Base-by-base conservation (phyloP, 2,888 invertebrate genomes). In the Rotaria socialis region DNA sequence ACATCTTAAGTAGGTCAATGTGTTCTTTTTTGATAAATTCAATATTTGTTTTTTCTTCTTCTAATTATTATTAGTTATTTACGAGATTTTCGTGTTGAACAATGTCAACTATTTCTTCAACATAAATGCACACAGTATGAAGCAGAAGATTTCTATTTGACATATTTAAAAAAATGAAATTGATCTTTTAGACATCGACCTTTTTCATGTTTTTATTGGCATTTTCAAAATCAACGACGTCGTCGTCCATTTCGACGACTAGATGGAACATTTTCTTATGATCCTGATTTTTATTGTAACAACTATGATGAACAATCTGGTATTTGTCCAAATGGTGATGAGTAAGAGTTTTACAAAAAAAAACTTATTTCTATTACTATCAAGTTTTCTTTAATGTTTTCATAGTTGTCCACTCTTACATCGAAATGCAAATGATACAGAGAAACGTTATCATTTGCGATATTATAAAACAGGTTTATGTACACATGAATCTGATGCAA, bases 401-500 rank as follows among this genome's bases (percentile, higher is more conserved):
- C 4, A 24, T 47, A 80, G 80, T 43, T 99, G 98, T 90, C 95
- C 96, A 27, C 96, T 94, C 92, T 93, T 99, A 88, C 99, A 99
- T 92, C 94, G 98, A 89, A 98, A 97, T 56, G 98, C 98, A 50
- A 98, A 98, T 67, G 98, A 99, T 92, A 98, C 98, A 85, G 99
- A 99, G 92, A 93, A 98, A 86, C 94, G 98, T 88, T 99, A 98
- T 92, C 99, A 99, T 92, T 93, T 98, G 89, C 94, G 98, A 88
- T 98, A 99, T 92, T 99, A 97, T 93, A 99, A 99, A 92, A 98
- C 98, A 52, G 97, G 97, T 90, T 96, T 97, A 94, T 99, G 99
- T 92, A 97, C 98, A n/a, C 97, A 98, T 92, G 97, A 98, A 90
- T 98, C 98, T 41, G 98, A 99, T 91, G 93, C 95, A 58, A 94